Evolutionary conservation across 2,113 vertebrate species (phyloP).

Genomic region (Capricornis sumatraensis): DNA sequence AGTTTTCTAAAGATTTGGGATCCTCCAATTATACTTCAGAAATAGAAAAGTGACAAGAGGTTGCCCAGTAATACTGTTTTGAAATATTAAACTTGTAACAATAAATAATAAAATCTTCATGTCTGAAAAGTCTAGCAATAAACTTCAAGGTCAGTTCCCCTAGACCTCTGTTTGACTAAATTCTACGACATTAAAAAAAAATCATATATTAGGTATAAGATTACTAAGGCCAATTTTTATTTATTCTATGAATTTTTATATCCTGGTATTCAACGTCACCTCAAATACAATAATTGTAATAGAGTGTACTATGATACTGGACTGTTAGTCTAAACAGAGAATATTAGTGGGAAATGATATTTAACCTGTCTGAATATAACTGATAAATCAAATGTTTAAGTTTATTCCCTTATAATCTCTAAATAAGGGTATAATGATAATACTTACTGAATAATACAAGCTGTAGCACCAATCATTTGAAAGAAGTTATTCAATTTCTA

Average conservation of each 20-base stretch:
- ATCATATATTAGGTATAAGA: not conserved
- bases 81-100: constrained; percentile 10
- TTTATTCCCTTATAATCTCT: constrained; percentile 21
- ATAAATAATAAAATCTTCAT: not conserved
- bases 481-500: constrained; percentile 32
- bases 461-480: constrained; percentile 8
- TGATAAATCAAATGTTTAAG: constrained; percentile 34
- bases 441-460: constrained; percentile 26
- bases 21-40: not conserved
- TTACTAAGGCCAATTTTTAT: constrained; percentile 20
- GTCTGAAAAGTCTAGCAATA: not conserved
- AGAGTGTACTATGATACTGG: not conserved
- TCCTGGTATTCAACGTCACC: not conserved
- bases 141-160: not conserved
- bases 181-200: constrained; percentile 38
- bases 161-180: not conserved
- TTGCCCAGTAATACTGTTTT: not conserved
- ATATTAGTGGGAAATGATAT: not conserved
- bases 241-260: constrained; percentile 8
- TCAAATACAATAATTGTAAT: not conserved
- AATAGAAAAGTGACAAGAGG: not conserved
- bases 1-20: constrained; percentile 18
- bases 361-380: not conserved
- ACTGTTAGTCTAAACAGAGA: constrained; percentile 32
- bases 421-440: constrained; percentile 26